A percentile compares a stretch with the other conserved stretches of the same genome.
These are phyloP conservation scores for Drosophila albomicans DNA, from an alignment of 1,140 invertebrate species.

Conservation along the genomic window DNA sequence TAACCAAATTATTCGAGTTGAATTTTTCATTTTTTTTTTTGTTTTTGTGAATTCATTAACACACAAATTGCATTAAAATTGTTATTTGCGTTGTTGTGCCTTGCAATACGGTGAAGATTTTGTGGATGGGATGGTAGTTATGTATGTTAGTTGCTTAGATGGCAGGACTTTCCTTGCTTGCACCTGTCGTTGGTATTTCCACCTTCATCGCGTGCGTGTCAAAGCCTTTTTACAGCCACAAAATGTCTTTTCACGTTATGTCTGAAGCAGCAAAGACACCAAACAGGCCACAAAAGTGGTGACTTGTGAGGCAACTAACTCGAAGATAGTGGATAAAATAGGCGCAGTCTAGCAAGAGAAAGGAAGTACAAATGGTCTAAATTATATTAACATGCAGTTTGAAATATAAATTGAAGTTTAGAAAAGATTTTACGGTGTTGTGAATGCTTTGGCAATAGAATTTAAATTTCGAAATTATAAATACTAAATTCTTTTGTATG, in stretches of 20 bases:
- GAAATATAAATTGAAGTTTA: too few relatives aligned
- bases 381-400: too few relatives aligned
- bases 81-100: background rate
- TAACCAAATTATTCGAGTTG: background rate
- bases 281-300: constrained; percentile 28
- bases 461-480: too few relatives aligned
- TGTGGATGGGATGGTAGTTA: constrained; percentile 15
- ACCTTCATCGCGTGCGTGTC: constrained; percentile 71
- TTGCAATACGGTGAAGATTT: constrained; percentile 20
- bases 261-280: constrained; percentile 30
- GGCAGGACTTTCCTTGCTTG: constrained; percentile 50
- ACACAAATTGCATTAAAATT: constrained; percentile 10
- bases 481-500: too few relatives aligned
- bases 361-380: too few relatives aligned
- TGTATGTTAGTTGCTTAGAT: constrained; percentile 5
- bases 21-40: background rate
- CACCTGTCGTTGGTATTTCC: constrained; percentile 65
- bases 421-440: too few relatives aligned
- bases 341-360: constrained; percentile 12
- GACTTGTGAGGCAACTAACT: constrained; percentile 3
- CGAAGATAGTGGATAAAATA: background rate
- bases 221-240: constrained; percentile 75
- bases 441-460: too few relatives aligned
- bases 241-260: constrained; percentile 75
- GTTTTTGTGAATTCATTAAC: background rate